Percentiles rank a stretch among this genome's conserved stretches.
These are phyloP conservation scores for Drosophila melanica DNA, from an alignment of 1,140 invertebrate genomes.

Conservation along the genomic window DNA sequence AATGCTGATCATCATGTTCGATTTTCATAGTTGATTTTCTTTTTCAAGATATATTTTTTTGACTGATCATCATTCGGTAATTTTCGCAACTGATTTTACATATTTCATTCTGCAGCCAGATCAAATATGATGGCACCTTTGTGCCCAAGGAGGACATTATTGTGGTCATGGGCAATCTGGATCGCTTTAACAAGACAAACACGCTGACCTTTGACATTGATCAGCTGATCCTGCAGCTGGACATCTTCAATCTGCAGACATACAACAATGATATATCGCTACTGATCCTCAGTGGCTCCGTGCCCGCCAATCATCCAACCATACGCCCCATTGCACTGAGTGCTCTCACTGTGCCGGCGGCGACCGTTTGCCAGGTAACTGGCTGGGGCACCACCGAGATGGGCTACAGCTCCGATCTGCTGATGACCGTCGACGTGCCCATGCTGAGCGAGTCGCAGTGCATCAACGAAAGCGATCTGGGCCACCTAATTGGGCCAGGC, in stretches of 20 bases:
- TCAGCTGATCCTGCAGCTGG: slow-evolving; percentile 41
- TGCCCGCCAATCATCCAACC: slow-evolving; percentile 63
- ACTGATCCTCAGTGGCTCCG: slow-evolving; percentile 53
- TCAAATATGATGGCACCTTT: slow-evolving; percentile 65
- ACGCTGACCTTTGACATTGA: slow-evolving; percentile 62
- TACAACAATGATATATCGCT: slow-evolving; percentile 71
- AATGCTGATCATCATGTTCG: neutral
- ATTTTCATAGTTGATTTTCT: neutral
- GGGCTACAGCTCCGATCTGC: slow-evolving; percentile 54
- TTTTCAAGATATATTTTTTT: neutral
- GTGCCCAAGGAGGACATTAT: slow-evolving; percentile 51
- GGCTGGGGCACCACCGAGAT: slow-evolving; percentile 73
- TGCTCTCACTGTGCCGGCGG: slow-evolving; percentile 13
- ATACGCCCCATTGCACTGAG: slow-evolving; percentile 59
- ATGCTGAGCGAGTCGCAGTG: slow-evolving; percentile 58
- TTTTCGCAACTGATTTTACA: neutral
- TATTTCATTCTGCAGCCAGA: slow-evolving; percentile 29
- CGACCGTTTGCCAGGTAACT: slow-evolving; percentile 65
- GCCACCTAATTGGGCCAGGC: slow-evolving; percentile 41
- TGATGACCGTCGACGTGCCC: slow-evolving; percentile 72
- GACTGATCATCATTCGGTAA: neutral
- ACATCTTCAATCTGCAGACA: slow-evolving; percentile 48
- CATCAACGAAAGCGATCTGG: slow-evolving; percentile 46
- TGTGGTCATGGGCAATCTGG: slow-evolving; percentile 78
- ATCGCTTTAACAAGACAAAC: slow-evolving; percentile 62